Evolutionary conservation across 2,888 invertebrate species (phyloP), one percentile per base, ranked within the genome.

Genomic region (Latrodectus elegans): DNA sequence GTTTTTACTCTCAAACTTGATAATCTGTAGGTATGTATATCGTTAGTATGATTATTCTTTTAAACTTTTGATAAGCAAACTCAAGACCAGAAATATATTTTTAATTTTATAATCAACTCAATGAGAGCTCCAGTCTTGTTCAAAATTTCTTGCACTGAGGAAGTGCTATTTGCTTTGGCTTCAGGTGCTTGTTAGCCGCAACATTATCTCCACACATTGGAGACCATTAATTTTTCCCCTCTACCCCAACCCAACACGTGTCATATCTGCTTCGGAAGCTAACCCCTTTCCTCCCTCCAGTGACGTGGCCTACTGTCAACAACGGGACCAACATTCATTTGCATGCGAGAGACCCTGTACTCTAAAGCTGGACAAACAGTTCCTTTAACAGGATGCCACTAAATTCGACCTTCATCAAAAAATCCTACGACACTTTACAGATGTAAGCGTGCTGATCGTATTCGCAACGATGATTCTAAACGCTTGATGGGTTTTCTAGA

Each of bases 231-330:
- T 73, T 65, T 22, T 52, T 74, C 51, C 81, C 52, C 74, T 81
- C 65, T 17, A 52, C 38, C 51, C 17, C 26, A 73, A 14, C 15
- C 64, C 53, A 55, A 26, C 49, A 70, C 49, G 60, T 60, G 60
- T 60, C n/a, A 12, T 60, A 60, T 60, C 70, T 17, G 38, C 70
- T 70, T 38, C 38, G 38, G 38, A 38, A 38, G 38, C 38, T 38
- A 38, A 38, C 38, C 38, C 38, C 38, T 49, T 70, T 49, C 22
- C 49, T 14, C 38, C 70, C 38, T 70, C 71, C 10, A 11, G 53
- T 75, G 84, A 84, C 84, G 84, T 74, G 78, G 67, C 84, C 11
- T 55, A 55, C 22, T 72, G 73, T 77, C 77, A 78, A 78, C 84
- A 84, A 53, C 17, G 49, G 49, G 51, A 15, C 15, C 12, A 6